Conservation (phyloP, 2,113 vertebrate genomes). For the Stictonetta naevosa region DNA sequence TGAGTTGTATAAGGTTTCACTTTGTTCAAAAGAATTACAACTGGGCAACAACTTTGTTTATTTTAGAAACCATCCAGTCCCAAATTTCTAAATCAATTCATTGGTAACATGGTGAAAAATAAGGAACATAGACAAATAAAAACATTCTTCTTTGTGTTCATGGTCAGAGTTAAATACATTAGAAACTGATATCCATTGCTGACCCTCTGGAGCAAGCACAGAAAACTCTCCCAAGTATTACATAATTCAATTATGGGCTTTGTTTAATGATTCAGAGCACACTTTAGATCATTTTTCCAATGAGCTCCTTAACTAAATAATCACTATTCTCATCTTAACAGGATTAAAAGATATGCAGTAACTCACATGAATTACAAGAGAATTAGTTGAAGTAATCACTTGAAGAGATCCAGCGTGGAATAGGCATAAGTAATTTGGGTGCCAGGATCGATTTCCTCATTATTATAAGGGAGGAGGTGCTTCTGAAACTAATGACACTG, state of each 20-base stretch:
- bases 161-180: background rate
- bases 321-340: constrained; percentile 55
- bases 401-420: constrained; percentile 18
- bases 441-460: constrained; percentile 40
- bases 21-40: background rate
- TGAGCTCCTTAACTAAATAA: constrained; percentile 52
- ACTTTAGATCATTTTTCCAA: constrained; percentile 51
- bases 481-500: constrained; percentile 14
- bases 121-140: background rate
- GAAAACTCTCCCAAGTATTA: background rate
- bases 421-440: constrained; percentile 30
- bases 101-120: background rate
- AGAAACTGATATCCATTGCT: background rate
- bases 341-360: constrained; percentile 60
- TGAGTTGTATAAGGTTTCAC: background rate
- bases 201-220: background rate
- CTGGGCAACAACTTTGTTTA: background rate
- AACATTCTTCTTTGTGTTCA: background rate
- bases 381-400: constrained; percentile 43
- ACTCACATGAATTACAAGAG: constrained; percentile 27
- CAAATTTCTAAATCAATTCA: background rate
- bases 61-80: background rate
- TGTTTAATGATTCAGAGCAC: constrained; percentile 44
- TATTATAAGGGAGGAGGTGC: background rate
- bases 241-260: constrained; percentile 55